Evolutionary conservation across 2,113 vertebrate species (phyloP).

Genomic region (Anoura caudifer): DNA sequence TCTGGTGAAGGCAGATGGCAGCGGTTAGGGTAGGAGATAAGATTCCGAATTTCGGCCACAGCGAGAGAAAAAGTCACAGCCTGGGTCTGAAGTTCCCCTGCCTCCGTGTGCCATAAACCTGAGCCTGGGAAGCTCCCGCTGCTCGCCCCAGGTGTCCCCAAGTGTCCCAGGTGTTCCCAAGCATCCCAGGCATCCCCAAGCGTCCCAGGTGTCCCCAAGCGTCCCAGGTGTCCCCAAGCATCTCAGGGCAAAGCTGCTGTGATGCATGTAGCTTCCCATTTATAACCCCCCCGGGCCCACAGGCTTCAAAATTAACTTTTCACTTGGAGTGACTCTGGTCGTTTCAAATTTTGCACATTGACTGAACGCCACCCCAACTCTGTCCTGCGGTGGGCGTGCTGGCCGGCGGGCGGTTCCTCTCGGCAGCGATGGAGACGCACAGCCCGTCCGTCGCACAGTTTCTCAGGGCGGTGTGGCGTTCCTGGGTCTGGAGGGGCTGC

Average conservation of each 20-base stretch:
- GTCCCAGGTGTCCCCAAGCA: neutral
- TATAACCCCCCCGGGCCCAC: neutral
- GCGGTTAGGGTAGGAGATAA: neutral
- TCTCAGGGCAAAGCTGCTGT: neutral
- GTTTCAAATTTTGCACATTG: neutral
- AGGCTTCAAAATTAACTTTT: neutral
- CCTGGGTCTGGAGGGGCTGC: too few species aligned
- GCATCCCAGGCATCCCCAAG: neutral
- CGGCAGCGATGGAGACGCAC: too few species aligned
- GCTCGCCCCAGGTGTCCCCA: neutral
- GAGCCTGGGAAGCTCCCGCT: neutral
- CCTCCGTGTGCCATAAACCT: too few species aligned
- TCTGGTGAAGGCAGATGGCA: neutral
- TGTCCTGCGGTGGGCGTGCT: too few species aligned
- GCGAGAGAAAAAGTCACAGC: neutral
- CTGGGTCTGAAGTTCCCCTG: too few species aligned
- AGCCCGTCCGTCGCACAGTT: too few species aligned
- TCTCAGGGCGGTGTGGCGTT: too few species aligned
- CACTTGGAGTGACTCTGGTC: neutral
- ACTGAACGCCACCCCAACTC: neutral
- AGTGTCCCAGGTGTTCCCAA: neutral
- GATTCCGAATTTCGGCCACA: neutral
- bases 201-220: too few species aligned
- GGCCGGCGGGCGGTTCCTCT: too few species aligned
- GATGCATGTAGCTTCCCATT: too few species aligned